Percentiles rank a stretch among this genome's conserved stretches.
Conservation (phyloP, 2,888 invertebrate genomes). For the Plutella xylostella region DNA sequence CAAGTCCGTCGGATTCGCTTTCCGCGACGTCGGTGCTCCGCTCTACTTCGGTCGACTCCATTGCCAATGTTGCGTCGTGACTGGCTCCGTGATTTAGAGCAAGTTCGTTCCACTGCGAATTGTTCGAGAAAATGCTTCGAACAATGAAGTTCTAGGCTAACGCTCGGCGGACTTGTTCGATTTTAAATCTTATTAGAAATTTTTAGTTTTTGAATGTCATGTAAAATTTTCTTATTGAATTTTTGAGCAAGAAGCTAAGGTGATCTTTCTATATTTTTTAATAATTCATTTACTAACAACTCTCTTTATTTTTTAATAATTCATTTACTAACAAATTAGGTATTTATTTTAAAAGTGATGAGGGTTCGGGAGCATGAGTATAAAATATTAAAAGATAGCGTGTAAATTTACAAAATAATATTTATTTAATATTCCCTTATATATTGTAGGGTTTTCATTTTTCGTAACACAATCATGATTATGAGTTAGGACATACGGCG, state of each 20-base stretch:
- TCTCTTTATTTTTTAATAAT: background rate
- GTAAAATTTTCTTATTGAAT: too few species aligned
- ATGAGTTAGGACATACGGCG: conserved; percentile 48
- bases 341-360: too few species aligned
- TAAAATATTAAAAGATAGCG: conserved; percentile 14
- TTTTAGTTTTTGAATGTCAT: background rate
- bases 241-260: too few species aligned
- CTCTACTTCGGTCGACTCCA: conserved; percentile 28
- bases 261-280: too few species aligned
- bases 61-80: conserved; percentile 34
- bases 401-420: conserved; percentile 18
- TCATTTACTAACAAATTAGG: too few species aligned
- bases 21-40: conserved; percentile 30
- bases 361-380: background rate
- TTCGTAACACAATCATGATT: conserved; percentile 55
- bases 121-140: too few species aligned
- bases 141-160: too few species aligned
- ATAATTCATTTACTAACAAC: background rate
- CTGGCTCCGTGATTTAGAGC: conserved; percentile 23
- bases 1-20: conserved; percentile 44
- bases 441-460: conserved; percentile 32
- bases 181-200: background rate
- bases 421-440: conserved; percentile 25
- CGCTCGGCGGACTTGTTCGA: too few species aligned
- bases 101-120: conserved; percentile 25